Evolutionary conservation across 1,140 invertebrate species (phyloP), one percentile per base, ranked within the genome.

Genomic region (Drosophila jambulina): DNA sequence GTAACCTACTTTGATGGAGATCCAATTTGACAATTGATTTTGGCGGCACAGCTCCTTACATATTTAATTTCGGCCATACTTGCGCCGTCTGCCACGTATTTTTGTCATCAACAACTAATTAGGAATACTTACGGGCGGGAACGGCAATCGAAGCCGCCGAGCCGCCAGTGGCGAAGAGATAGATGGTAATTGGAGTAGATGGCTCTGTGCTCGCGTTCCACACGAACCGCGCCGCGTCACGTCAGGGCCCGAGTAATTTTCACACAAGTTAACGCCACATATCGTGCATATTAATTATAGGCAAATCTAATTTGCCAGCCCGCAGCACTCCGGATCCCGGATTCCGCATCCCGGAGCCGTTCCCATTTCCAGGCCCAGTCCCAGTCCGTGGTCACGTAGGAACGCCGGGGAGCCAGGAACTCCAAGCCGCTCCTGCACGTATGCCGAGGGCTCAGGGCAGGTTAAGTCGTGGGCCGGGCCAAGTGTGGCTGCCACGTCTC

Each of bases 231-330:
- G 40, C 38, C 38, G 40, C 80, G 77, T 83, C 83, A 87, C 83
- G 83, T 87, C 84, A 87, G 68, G 60, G 40, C 78, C 82, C 71
- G 82, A 83, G 83, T 87, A 87, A 87, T 87, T 87, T 87, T 87
- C 83, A 87, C 83, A 88, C 83, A 87, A 87, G 80, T 87, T 87
- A 88, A 74, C 83, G 84, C 84, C 84, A 80, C 83, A 87, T 88
- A 87, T 87, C 83, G 85, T 88, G 83, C 84, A 87, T 87, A 87
- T 87, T 87, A 87, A 87, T 87, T 87, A 88, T 87, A 71, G 77
- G 71, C 59, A 63, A 87, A 87, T 88, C 85, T 84, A 87, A 87
- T 87, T 87, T 88, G 77, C 78, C 71, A 78, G 59, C 76, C 67
- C 84, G 63, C 45, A 76, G 51, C 79, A 19, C 57, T 42, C 19